These are phyloP conservation scores for Tetramorium alpestre DNA, from an alignment of 1,140 invertebrate species.

Conservation along the genomic window DNA sequence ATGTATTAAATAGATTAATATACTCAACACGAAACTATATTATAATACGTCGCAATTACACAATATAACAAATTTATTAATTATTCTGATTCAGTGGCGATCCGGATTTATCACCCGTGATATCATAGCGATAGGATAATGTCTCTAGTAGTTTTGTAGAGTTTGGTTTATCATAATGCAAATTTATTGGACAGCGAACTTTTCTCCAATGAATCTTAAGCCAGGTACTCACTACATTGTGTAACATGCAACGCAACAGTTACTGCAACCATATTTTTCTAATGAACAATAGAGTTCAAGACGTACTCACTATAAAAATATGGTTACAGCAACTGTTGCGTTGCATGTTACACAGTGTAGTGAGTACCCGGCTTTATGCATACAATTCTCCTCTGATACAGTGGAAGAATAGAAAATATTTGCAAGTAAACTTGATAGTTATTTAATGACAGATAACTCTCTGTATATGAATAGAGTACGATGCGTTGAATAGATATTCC, in stretches of 20 bases:
- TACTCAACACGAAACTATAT: slow-evolving; percentile 30
- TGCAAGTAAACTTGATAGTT: slow-evolving; percentile 6
- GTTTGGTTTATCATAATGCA: background rate
- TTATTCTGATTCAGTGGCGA: background rate
- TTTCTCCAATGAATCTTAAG: background rate
- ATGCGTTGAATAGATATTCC: slow-evolving; percentile 13
- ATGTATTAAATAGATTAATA: slow-evolving; percentile 53
- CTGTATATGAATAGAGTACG: background rate
- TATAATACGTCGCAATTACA: background rate
- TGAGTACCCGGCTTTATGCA: too few relatives aligned
- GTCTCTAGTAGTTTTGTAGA: slow-evolving; percentile 5
- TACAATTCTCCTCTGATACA: background rate
- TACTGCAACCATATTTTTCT: too few relatives aligned
- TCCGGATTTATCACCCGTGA: background rate
- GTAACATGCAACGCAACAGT: too few relatives aligned
- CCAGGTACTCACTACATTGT: too few relatives aligned
- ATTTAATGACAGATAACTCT: background rate
- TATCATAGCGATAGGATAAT: background rate
- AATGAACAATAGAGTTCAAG: too few relatives aligned
- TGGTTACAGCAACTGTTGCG: too few relatives aligned
- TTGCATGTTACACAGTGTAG: too few relatives aligned
- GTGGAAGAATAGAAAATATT: slow-evolving; percentile 1
- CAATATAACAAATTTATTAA: slow-evolving; percentile 12
- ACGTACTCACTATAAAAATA: too few relatives aligned
- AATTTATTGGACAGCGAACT: background rate